Evolutionary conservation across 1,140 invertebrate genomes (phyloP).

Genomic region (Drosophila nikananu): DNA sequence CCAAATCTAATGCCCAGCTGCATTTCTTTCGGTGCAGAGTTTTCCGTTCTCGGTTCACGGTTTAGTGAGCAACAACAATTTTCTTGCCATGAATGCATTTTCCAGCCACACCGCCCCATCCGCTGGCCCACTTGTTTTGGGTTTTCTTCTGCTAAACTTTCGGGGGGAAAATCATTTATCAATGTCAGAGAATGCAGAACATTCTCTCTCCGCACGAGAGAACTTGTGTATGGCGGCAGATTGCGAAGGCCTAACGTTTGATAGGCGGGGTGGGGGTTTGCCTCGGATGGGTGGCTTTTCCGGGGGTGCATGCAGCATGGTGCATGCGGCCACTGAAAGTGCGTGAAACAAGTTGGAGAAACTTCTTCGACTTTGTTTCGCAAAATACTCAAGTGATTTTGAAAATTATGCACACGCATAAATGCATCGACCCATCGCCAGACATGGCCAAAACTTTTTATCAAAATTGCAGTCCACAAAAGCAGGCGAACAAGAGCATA

Average conservation of each 20-base stretch:
- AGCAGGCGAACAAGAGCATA: slow-evolving; percentile 17
- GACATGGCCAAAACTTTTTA: slow-evolving; percentile 49
- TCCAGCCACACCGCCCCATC: background rate
- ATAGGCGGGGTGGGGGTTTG: slow-evolving; percentile 11
- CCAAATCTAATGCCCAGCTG: background rate
- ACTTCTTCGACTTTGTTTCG: slow-evolving; percentile 80
- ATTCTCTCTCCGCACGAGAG: slow-evolving; percentile 77
- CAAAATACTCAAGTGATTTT: slow-evolving; percentile 75
- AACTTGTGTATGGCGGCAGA: slow-evolving; percentile 50
- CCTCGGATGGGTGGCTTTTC: slow-evolving; percentile 17
- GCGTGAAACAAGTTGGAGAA: slow-evolving; percentile 67
- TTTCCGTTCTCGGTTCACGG: slow-evolving; percentile 63
- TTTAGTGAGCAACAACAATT: slow-evolving; percentile 81
- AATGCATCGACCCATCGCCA: slow-evolving; percentile 55
- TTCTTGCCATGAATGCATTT: slow-evolving; percentile 73
- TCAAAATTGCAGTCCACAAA: slow-evolving; percentile 48
- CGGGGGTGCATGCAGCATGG: slow-evolving; percentile 11
- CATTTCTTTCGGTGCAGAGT: slow-evolving; percentile 3
- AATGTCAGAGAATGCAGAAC: slow-evolving; percentile 76
- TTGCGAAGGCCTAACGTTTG: slow-evolving; percentile 49
- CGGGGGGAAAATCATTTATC: slow-evolving; percentile 75
- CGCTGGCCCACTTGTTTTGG: slow-evolving; percentile 38
- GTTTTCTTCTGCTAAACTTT: slow-evolving; percentile 73
- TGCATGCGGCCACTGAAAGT: slow-evolving; percentile 29
- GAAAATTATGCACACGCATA: slow-evolving; percentile 81